Evolutionary conservation across 2,797 vertebrate species (phyloP), one percentile per base, ranked within the genome.

Genomic region (Pipistrellus kuhlii): DNA sequence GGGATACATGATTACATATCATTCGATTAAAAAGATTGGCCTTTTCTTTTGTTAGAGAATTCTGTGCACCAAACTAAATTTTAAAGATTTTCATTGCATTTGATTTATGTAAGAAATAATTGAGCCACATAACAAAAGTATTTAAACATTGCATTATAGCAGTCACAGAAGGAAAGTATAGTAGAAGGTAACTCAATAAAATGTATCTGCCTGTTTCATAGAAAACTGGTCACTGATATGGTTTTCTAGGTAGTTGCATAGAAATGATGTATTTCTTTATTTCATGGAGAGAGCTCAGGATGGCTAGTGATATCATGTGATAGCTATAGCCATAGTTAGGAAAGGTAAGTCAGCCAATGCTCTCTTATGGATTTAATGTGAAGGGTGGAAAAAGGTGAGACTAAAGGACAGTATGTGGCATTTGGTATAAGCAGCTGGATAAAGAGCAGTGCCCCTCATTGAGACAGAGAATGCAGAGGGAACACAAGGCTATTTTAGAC

Each of bases 371-470:
- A 27, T 59, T 80, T 4, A 62, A 5, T 57, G 41, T 81, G 27
- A 25, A 48, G 35, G 38, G 15, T 20, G 6, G 59, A 8, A 14
- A 48, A 51, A 14, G 25, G 9, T 18, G 23, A 77, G 10, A n/a
- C 35, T 46, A n/a, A 84, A 59, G 25, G 8, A 32, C 55, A 3
- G 59, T 0, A 0, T 20, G 9, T 59, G 6, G 18, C 14, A 15
- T 68, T 82, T 30, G 7, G 10, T 51, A 20, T 46, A 48, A 83
- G 18, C 53, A 21, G 72, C 30, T 71, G 12, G 27, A 0, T 41
- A 8, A 38, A 8, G 5, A 0, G 8, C 0, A 0, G 2, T 12
- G 12, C 12, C 38, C 32, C 9, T 30, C 20, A 53, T 0, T 17
- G 27, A 35, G 20, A 18, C 8, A 48, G 38, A 57, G 27, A 77